Evolutionary conservation across 2,797 vertebrate species (phyloP).

Genomic region (Sternotherus odoratus): DNA sequence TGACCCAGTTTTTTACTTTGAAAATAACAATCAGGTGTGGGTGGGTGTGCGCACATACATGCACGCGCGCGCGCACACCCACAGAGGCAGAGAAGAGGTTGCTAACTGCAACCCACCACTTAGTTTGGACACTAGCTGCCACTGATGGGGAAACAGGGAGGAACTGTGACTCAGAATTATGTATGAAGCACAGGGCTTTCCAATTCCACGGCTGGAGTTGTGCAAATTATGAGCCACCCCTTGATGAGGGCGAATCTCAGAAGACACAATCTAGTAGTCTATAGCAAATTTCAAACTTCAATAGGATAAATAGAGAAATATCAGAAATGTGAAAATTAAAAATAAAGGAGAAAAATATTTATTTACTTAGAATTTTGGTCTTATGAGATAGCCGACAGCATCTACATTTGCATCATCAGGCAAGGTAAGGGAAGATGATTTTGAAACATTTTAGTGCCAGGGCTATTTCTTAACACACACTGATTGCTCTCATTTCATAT

Average conservation of each 20-base stretch:
- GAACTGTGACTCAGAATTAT: neutral
- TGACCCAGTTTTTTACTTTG: neutral
- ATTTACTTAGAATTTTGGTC: neutral
- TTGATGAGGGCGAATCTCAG: neutral
- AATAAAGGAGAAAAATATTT: neutral
- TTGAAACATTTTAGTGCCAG: neutral
- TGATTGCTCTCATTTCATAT: neutral
- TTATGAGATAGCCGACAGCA: neutral
- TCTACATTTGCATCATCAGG: neutral
- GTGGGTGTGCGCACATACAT: rapidly evolving
- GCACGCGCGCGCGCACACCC: too few species aligned
- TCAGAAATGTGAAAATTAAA: neutral
- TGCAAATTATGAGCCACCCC: neutral
- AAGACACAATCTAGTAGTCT: neutral
- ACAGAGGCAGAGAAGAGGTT: neutral
- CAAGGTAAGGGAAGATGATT: neutral
- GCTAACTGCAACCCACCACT: neutral
- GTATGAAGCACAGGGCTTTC: rapidly evolving
- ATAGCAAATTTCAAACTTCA: neutral
- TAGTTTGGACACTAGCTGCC: neutral
- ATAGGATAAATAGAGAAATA: neutral
- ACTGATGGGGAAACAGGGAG: neutral
- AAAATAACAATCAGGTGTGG: neutral
- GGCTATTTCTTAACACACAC: neutral
- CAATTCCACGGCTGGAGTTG: neutral